phyloP scores from a whole-genome alignment of 1,140 invertebrate species.

The Camponotus vicinus region DNA sequence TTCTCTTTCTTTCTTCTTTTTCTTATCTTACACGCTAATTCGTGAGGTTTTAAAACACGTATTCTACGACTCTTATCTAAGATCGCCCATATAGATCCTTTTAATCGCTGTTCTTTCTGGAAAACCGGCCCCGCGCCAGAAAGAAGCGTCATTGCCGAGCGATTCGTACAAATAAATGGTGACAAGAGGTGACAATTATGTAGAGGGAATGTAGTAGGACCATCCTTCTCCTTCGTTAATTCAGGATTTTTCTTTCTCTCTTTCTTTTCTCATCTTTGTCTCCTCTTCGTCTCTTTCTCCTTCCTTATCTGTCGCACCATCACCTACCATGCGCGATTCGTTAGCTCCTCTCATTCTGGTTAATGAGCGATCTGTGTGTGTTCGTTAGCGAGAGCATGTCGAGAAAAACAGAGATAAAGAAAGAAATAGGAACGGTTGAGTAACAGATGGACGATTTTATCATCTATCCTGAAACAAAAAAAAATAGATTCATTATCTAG shows the following conservation, averaged over 20 bases:
- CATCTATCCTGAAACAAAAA: neutral
- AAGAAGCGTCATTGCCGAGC: constrained; percentile 55
- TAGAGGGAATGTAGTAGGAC: constrained; percentile 49
- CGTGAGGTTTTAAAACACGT: constrained; percentile 21
- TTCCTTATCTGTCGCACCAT: constrained; percentile 41
- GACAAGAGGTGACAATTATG: constrained; percentile 78
- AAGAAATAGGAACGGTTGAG: neutral
- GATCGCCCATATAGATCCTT: constrained; percentile 20
- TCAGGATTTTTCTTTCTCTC: neutral
- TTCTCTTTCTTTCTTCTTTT: neutral
- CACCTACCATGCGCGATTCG: constrained; percentile 35
- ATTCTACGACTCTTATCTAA: constrained; percentile 29
- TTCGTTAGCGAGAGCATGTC: constrained; percentile 29
- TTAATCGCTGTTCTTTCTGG: constrained; percentile 1
- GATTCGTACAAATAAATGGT: constrained; percentile 73
- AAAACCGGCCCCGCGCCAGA: constrained; percentile 38
- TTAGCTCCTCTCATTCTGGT: constrained; percentile 70
- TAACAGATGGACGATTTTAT: neutral
- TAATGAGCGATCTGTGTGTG: constrained; percentile 71
- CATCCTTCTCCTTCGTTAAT: constrained; percentile 24
- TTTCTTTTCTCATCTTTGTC: neutral
- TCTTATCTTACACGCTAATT: neutral
- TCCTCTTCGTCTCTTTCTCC: constrained; percentile 13
- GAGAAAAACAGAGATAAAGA: neutral
- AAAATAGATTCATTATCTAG: neutral